Percentiles rank a stretch among this genome's conserved stretches.
Evolutionary conservation across 2,113 vertebrate species (phyloP).

Genomic region (Empidonax traillii): DNA sequence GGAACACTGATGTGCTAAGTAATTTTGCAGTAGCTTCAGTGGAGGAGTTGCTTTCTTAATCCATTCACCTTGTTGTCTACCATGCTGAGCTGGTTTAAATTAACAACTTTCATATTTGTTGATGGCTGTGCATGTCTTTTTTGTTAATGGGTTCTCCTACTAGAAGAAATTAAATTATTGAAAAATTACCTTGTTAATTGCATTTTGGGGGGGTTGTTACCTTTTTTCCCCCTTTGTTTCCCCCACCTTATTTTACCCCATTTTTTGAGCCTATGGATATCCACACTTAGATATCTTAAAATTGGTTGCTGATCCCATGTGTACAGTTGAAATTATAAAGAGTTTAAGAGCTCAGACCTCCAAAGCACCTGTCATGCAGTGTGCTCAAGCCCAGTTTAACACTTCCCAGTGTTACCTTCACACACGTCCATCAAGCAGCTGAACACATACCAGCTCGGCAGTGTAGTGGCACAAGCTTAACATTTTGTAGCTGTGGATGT

Average conservation of each 20-base stretch:
- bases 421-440: background rate
- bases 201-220: accelerated
- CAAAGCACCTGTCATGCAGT: background rate
- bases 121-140: background rate
- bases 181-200: background rate
- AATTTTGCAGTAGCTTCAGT: background rate
- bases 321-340: background rate
- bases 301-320: background rate
- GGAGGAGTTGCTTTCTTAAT: background rate
- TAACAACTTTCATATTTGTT: background rate
- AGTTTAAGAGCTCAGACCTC: background rate
- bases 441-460: background rate
- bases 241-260: accelerated
- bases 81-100: background rate
- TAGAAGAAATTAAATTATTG: background rate
- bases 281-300: background rate
- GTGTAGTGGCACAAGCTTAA: accelerated
- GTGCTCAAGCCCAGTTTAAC: background rate
- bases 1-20: background rate
- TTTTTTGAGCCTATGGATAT: background rate
- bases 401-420: background rate
- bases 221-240: background rate
- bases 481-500: background rate
- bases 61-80: background rate
- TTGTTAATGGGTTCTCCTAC: background rate